Evolutionary conservation across 2,797 vertebrate species (phyloP).

Genomic region (Syndactyla subalaris): DNA sequence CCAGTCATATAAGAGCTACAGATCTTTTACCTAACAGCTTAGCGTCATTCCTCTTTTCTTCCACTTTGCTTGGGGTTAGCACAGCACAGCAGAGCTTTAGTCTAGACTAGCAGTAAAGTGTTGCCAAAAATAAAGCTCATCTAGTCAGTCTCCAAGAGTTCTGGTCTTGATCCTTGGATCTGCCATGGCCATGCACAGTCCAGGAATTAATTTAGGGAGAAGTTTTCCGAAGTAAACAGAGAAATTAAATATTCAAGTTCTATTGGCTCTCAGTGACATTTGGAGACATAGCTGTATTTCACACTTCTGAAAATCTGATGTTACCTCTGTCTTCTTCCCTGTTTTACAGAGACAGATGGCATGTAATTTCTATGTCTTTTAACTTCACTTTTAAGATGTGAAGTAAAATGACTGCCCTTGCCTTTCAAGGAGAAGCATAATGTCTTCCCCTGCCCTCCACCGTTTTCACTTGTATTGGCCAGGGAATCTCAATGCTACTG

Average conservation of each 20-base stretch:
- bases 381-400: background rate
- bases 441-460: background rate
- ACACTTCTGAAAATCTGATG: background rate
- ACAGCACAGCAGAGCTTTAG: background rate
- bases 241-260: background rate
- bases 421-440: background rate
- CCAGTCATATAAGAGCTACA: background rate
- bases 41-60: background rate
- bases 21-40: background rate
- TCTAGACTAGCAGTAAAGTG: background rate
- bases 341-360: background rate
- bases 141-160: background rate
- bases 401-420: background rate
- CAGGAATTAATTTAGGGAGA: background rate
- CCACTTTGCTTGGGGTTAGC: background rate
- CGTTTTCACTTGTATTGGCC: fast-evolving
- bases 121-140: background rate
- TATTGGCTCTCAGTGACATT: background rate
- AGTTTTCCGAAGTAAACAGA: background rate
- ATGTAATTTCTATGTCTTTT: background rate
- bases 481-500: background rate
- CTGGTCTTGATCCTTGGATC: background rate
- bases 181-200: background rate
- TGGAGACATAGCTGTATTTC: background rate
- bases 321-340: background rate